Conservation (phyloP, 1,140 invertebrate genomes). For the Melipona quadrifasciata region DNA sequence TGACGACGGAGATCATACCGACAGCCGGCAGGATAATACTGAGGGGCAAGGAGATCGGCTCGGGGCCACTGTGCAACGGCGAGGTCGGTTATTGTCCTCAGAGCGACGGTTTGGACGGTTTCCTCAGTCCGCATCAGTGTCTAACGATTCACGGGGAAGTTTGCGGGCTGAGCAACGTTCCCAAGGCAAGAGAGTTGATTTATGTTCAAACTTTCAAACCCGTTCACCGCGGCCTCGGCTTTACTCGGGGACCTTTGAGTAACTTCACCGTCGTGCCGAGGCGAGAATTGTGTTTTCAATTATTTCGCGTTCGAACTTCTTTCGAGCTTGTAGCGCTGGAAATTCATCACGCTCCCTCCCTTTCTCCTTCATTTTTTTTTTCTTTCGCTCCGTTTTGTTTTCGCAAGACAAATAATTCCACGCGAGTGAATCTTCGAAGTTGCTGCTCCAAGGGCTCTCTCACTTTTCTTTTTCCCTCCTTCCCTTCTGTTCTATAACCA, state of each 20-base stretch:
- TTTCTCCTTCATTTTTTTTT: not conserved
- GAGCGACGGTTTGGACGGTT: slow-evolving; percentile 89
- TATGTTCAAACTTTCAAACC: slow-evolving; percentile 15
- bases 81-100: slow-evolving; percentile 90
- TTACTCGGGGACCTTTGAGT: slow-evolving; percentile 29
- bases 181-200: slow-evolving; percentile 67
- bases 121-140: slow-evolving; percentile 85
- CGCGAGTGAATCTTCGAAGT: not conserved
- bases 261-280: not conserved
- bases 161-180: slow-evolving; percentile 74
- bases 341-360: not conserved
- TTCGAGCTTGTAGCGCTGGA: not conserved
- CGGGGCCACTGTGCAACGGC: slow-evolving; percentile 79
- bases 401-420: not conserved
- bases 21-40: slow-evolving; percentile 82
- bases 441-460: not conserved
- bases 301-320: slow-evolving; percentile 1
- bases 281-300: slow-evolving; percentile 27
- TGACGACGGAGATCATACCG: slow-evolving; percentile 86
- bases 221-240: not conserved
- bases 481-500: too few relatives aligned
- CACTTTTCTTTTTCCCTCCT: too few relatives aligned
- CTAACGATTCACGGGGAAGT: slow-evolving; percentile 82
- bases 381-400: not conserved
- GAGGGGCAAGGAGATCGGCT: slow-evolving; percentile 73